Conservation (phyloP, 2,888 invertebrate species). For the Villa cingulata region DNA sequence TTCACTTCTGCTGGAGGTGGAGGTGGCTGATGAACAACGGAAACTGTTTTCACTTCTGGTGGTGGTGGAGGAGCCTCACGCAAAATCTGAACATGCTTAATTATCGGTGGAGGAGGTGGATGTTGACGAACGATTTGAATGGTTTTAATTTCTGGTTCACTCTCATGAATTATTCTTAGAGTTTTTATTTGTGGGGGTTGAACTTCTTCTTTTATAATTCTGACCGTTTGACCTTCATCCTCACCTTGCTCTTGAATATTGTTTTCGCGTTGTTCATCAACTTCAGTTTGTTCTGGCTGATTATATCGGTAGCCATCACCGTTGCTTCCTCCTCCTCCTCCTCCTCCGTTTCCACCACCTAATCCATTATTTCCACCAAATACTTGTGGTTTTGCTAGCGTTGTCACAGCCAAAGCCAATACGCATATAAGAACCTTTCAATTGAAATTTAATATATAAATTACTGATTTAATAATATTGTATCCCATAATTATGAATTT, state of each 20-base stretch:
- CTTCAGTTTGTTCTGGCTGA: not conserved
- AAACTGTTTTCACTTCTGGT: constrained; percentile 3
- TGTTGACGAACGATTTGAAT: constrained; percentile 2
- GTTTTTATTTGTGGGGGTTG: not conserved
- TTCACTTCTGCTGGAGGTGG: not conserved
- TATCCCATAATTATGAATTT: no score
- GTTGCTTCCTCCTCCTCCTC: no score
- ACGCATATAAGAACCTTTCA: not conserved
- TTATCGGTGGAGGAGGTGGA: constrained; percentile 4
- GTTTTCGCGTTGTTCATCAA: not conserved
- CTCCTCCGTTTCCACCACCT: no score
- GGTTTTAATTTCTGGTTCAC: constrained; percentile 4
- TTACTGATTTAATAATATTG: no score
- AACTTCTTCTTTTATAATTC: not conserved
- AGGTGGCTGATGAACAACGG: constrained; percentile 2
- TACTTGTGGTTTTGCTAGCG: not conserved
- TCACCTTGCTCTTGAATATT: not conserved
- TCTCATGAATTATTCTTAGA: not conserved
- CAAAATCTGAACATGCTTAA: constrained; percentile 2
- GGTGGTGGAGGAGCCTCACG: constrained; percentile 4
- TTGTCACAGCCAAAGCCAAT: not conserved
- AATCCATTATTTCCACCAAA: not conserved
- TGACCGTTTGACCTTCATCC: not conserved
- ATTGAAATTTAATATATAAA: no score
- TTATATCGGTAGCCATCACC: not conserved